Percentiles rank a stretch among this genome's conserved stretches.
Conservation (phyloP, 1,140 invertebrate species). For the Hypsibius dujardini region DNA sequence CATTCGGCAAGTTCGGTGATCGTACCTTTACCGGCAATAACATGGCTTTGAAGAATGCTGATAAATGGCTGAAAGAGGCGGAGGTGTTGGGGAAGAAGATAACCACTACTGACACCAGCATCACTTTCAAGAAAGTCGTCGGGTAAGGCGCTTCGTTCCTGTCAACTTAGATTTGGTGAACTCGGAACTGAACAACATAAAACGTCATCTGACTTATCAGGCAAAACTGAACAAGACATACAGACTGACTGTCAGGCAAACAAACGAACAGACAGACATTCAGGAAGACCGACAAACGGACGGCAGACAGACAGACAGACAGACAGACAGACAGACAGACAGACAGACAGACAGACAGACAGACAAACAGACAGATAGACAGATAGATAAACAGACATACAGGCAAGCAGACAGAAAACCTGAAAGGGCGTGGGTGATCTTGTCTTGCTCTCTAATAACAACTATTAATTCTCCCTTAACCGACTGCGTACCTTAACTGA, state of each 20-base stretch:
- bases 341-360: no score
- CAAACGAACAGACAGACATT: neutral
- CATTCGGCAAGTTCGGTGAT: neutral
- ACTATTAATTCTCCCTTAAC: no score
- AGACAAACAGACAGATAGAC: no score
- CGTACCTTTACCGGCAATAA: neutral
- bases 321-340: no score
- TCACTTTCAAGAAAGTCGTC: slow-evolving; percentile 4
- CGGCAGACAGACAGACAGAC: neutral
- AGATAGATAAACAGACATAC: neutral
- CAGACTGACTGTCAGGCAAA: neutral
- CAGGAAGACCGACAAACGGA: neutral
- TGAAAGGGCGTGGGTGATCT: neutral
- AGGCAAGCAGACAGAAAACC: neutral
- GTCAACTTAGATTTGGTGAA: neutral
- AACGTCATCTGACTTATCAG: neutral
- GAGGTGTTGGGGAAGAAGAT: slow-evolving; percentile 14
- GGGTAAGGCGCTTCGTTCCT: neutral
- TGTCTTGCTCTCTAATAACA: neutral
- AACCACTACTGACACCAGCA: slow-evolving; percentile 15
- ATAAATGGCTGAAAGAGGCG: slow-evolving; percentile 20
- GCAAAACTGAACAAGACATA: neutral
- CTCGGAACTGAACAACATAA: neutral
- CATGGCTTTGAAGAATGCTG: slow-evolving; percentile 18
- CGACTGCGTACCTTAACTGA: no score